Evolutionary conservation across 1,140 invertebrate genomes (phyloP).

Genomic region (Trichonephila clavipes): DNA sequence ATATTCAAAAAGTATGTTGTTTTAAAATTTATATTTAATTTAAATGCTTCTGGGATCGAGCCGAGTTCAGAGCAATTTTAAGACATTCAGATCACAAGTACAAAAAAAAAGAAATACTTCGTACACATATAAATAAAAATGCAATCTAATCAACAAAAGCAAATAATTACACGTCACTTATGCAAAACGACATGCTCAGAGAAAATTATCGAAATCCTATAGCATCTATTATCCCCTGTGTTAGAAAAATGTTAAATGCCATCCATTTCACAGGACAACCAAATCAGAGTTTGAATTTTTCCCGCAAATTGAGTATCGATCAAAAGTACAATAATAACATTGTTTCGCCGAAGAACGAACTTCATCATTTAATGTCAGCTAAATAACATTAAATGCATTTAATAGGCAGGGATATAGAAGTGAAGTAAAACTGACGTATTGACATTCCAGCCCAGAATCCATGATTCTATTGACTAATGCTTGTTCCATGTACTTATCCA

Average conservation of each 20-base stretch:
- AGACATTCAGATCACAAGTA: no score
- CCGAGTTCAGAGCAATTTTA: no score
- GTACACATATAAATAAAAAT: background rate
- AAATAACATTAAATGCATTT: slow-evolving; percentile 23
- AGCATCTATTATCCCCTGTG: background rate
- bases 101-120: background rate
- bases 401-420: background rate
- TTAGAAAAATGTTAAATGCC: background rate
- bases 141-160: background rate
- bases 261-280: background rate
- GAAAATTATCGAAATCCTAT: background rate
- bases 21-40: no score
- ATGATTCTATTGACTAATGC: background rate
- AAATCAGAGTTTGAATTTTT: background rate
- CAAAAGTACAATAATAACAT: background rate
- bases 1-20: no score
- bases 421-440: background rate
- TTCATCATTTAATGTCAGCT: background rate
- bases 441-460: background rate
- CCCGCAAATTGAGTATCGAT: background rate
- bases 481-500: background rate
- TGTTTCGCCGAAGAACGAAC: background rate
- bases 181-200: background rate
- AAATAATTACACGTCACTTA: background rate
- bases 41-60: no score